These are phyloP conservation scores for Eulemur macaco DNA, from an alignment of 2,113 vertebrate genomes.

Conservation along the genomic window DNA sequence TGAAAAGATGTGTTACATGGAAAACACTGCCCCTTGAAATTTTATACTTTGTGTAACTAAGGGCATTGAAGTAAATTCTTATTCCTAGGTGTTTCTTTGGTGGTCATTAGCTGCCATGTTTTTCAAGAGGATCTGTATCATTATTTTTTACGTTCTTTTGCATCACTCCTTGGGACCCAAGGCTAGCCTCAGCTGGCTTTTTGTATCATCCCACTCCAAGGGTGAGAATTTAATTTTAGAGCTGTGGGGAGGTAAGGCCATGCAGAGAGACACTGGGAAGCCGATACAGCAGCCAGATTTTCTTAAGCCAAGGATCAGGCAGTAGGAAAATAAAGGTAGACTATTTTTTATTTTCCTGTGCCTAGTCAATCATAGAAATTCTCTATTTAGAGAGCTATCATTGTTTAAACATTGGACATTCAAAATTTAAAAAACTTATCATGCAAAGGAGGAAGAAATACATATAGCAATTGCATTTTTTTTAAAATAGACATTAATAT, in stretches of 20 bases:
- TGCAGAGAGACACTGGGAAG: background rate
- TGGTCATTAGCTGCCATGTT: background rate
- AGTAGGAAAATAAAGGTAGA: background rate
- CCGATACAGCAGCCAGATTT: background rate
- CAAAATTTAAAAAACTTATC: background rate
- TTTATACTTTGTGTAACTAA: background rate
- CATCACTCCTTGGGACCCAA: background rate
- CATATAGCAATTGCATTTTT: background rate
- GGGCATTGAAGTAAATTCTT: background rate
- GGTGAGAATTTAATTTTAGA: conserved; percentile 38
- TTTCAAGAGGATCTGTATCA: background rate
- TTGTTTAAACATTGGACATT: background rate
- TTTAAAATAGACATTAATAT: background rate
- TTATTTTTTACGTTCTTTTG: background rate
- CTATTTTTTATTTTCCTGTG: background rate
- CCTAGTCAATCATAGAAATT: background rate
- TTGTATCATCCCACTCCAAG: background rate
- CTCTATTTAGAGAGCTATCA: background rate
- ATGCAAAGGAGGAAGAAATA: background rate
- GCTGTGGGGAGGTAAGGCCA: background rate
- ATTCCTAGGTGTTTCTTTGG: background rate
- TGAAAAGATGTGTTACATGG: background rate
- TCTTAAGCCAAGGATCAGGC: background rate
- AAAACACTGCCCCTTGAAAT: background rate
- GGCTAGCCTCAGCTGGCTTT: background rate